Base-by-base conservation (phyloP, 2,888 invertebrate species). In the Xylota segnis region DNA sequence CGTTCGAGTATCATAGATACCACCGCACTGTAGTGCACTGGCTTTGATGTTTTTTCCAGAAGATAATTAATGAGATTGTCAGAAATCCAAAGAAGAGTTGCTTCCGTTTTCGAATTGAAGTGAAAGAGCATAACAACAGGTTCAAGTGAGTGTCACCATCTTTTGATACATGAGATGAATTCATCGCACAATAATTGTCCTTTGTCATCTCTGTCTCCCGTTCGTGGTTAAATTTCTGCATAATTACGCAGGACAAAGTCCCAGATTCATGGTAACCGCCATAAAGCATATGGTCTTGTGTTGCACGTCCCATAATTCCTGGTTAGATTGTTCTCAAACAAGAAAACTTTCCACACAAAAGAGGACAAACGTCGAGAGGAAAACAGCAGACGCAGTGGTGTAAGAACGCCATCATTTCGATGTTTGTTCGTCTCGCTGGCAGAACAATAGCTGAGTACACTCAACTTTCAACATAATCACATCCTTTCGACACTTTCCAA, bases 391-490 rank as follows among this genome's bases (percentile, higher is more conserved):
- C 47, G 7, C 10, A 6, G 56, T 12, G 54, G 70, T 7, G 56
- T 56, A 5, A 27, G 23, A 14, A 43, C 37, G 32, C 56, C 34
- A 14, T 14, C 29, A 12, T 9, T n/a, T 32, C 37, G 32, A 23
- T 14, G 29, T 5, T 43, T 16, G 10, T 9, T 40, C 12, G 40
- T 14, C 54, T 29, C 29, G 45, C 14, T 50, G 50, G 45, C 29
- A 45, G 72, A 52, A 74, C 72, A 74, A 63, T 63, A 61, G 34
- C 32, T 23, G 54, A 63, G 74, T 29, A 14, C 74, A 74, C 18
- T 74, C 74, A 74, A 74, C 74, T 63, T 43, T 23, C 14, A 34
- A n/a, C 63, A 43, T 52, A 74, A 74, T 74, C 52, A 45, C 45
- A 74, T 63, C 74, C 61, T 54, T 54, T 63, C 32, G 43, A 45